Evolutionary conservation across 1,140 invertebrate species (phyloP), one percentile per base, ranked within the genome.

Genomic region (Philopotamus ludificatus): DNA sequence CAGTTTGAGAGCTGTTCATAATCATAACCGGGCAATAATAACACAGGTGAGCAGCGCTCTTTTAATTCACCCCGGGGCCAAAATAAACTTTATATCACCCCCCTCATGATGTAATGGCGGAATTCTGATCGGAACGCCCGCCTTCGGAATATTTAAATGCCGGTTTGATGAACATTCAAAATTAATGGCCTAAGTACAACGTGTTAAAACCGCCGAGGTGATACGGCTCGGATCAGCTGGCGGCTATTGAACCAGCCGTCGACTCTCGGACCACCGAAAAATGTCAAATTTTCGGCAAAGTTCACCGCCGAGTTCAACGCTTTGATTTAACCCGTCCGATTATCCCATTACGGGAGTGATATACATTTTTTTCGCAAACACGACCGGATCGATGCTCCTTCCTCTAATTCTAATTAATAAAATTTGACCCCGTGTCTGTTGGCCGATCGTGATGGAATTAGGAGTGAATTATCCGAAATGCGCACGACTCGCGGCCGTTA

Each of bases 31-130:
- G 34, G 44, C 18, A 28, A 57, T 57, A 57, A 57, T 57, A 57
- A 57, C 50, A 53, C 53, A 57, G 53, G 53, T 57, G 25, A 57
- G 53, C 53, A 39, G 53, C 12, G 53, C 34, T 57, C 28, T 63
- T 45, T n/a, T 54, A 53, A 63, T 54, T 63, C 61, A 53, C 61
- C 61, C 49, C 61, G 51, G 28, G 61, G 61, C 49, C 51, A 53
- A 53, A 63, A 45, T 63, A 54, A 63, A 54, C 61, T 63, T 63
- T 63, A 63, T 63, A 63, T 62, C 61, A 63, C 23, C 49, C 49
- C 39, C 45, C 20, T 12, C 44, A 16, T 25, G 44, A 47, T 20
- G 22, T 60, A 47, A 57, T 57, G 53, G 53, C 26, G 53, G 53
- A 57, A 41, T 57, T 57, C 20, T 41, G n/a, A 39, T 47, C 44